These are phyloP conservation scores for Drosophila fungiperda DNA, from an alignment of 2,888 invertebrate genomes.

Conservation along the genomic window DNA sequence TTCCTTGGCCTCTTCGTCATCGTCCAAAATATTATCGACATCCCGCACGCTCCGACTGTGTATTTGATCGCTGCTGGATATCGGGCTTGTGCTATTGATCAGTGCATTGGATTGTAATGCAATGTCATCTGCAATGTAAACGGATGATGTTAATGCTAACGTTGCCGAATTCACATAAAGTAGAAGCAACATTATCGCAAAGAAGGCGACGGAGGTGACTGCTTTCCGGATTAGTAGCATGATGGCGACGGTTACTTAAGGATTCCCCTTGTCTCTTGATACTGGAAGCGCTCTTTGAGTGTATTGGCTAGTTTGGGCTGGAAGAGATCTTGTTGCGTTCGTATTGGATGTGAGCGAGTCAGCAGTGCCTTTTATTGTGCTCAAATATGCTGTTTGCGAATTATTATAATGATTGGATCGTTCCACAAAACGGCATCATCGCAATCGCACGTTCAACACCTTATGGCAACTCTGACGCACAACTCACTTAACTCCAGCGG, in stretches of 20 bases:
- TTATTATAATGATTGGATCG: slow-evolving; percentile 34
- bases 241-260: slow-evolving; percentile 7
- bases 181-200: slow-evolving; percentile 68
- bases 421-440: slow-evolving; percentile 54
- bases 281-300: slow-evolving; percentile 54
- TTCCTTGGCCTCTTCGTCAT: background rate
- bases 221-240: slow-evolving; percentile 57
- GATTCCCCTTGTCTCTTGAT: background rate
- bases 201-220: slow-evolving; percentile 48
- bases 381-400: slow-evolving; percentile 8
- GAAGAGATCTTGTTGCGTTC: slow-evolving; percentile 62
- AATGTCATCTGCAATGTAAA: slow-evolving; percentile 15
- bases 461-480: slow-evolving; percentile 40
- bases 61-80: slow-evolving; percentile 10
- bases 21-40: background rate
- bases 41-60: slow-evolving; percentile 53
- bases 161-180: slow-evolving; percentile 78
- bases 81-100: slow-evolving; percentile 25
- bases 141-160: slow-evolving; percentile 42
- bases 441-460: slow-evolving; percentile 46
- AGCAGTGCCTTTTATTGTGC: slow-evolving; percentile 25
- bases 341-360: slow-evolving; percentile 49
- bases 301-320: slow-evolving; percentile 38
- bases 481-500: slow-evolving; percentile 16
- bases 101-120: slow-evolving; percentile 8